A percentile compares a stretch with the other conserved stretches of the same genome.
phyloP scores from a whole-genome alignment of 92 coral and sea anemone genomes.

The Porites evermanni region DNA sequence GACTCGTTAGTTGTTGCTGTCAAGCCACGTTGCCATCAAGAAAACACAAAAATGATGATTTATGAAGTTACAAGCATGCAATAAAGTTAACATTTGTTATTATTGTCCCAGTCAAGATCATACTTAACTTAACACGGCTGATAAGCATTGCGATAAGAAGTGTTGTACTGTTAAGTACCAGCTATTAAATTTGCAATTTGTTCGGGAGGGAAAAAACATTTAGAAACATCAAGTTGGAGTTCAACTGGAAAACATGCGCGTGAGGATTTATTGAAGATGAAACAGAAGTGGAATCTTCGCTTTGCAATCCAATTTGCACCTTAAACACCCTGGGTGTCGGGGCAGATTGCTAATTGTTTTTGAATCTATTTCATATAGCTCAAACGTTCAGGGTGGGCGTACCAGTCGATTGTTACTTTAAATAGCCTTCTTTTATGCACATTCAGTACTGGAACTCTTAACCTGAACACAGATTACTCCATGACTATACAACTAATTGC shows the following conservation, averaged over 20 bases:
- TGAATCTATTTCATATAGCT: conserved; percentile 19
- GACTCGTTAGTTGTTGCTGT: neutral
- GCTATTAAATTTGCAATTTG: conserved; percentile 1
- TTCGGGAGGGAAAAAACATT: neutral
- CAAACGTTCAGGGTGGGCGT: conserved; percentile 37
- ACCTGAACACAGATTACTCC: neutral
- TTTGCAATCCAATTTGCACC: conserved; percentile 44
- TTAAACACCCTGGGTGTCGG: conserved; percentile 1
- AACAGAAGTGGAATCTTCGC: neutral
- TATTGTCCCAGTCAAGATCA: conserved; percentile 1
- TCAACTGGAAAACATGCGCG: neutral
- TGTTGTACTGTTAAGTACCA: neutral
- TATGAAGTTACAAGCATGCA: conserved; percentile 29
- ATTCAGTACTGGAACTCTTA: neutral
- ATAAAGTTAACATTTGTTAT: conserved; percentile 19
- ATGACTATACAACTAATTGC: neutral
- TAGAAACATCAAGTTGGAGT: neutral
- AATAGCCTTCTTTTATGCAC: conserved; percentile 16
- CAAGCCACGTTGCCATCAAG: conserved; percentile 18
- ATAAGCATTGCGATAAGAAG: conserved; percentile 8
- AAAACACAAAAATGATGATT: conserved; percentile 16
- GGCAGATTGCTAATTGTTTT: conserved; percentile 38
- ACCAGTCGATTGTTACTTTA: conserved; percentile 23
- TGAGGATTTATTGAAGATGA: neutral
- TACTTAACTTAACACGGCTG: neutral